A percentile compares a stretch with the other conserved stretches of the same genome.
Evolutionary conservation across 2,888 invertebrate species (phyloP).

Genomic region (Diarsia dahlii): DNA sequence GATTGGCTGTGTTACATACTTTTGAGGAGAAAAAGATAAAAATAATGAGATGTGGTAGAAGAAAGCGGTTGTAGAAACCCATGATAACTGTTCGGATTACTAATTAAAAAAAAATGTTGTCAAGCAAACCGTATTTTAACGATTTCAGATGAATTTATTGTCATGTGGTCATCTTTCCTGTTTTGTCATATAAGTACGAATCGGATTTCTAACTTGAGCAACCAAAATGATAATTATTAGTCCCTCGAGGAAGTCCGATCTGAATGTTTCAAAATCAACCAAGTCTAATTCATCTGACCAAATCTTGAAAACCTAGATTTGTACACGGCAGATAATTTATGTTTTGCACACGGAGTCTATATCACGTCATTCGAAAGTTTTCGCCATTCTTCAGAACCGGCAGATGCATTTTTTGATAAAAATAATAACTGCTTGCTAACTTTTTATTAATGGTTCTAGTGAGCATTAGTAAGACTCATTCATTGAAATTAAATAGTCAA

Average conservation of each 20-base stretch:
- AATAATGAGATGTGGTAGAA: not conserved
- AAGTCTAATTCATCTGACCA: conserved; percentile 13
- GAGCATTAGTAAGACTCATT: conserved; percentile 11
- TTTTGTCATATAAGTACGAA: not conserved
- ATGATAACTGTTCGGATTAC: not conserved
- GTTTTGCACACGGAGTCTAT: conserved; percentile 41
- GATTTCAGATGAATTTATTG: not conserved
- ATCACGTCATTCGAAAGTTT: conserved; percentile 60
- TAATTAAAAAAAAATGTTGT: not conserved
- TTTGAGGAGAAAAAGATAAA: not conserved
- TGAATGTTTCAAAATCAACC: conserved; percentile 29
- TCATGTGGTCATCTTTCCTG: not conserved
- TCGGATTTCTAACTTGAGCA: not conserved
- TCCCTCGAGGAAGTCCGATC: conserved; percentile 14
- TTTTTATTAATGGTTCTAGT: conserved; percentile 42
- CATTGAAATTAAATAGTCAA: not conserved
- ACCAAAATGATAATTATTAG: conserved; percentile 17
- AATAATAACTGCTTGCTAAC: conserved; percentile 46
- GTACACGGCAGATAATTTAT: conserved; percentile 20
- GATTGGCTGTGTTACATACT: conserved; percentile 15
- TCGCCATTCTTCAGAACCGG: conserved; percentile 47
- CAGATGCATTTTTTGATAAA: conserved; percentile 63
- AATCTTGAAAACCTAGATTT: conserved; percentile 37
- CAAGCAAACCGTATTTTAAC: not conserved
- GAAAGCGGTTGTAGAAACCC: not conserved